These are phyloP conservation scores for Teleopsis dalmanni DNA, from an alignment of 1,140 invertebrate genomes.

Conservation along the genomic window DNA sequence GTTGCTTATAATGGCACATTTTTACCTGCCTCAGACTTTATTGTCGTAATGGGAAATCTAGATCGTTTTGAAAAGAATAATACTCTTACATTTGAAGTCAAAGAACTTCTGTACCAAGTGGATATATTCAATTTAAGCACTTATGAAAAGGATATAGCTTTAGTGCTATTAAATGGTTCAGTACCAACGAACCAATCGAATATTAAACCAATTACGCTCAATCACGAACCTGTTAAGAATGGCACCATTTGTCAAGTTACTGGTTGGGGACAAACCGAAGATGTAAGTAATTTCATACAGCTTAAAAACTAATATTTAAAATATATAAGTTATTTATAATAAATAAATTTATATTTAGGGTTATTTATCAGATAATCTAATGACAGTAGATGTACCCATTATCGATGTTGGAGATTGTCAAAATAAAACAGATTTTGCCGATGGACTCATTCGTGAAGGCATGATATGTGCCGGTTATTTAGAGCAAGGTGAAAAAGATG, in stretches of 20 bases:
- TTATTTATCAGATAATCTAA: constrained; percentile 20
- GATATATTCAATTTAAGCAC: constrained; percentile 19
- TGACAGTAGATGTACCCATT: constrained; percentile 30
- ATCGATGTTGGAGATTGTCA: constrained; percentile 22
- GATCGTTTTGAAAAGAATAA: constrained; percentile 26
- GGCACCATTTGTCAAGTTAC: constrained; percentile 28
- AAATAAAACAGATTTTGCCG: constrained; percentile 15
- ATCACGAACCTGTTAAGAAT: constrained; percentile 1
- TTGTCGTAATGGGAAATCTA: constrained; percentile 38
- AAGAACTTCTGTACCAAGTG: constrained; percentile 15
- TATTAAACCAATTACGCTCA: constrained; percentile 24
- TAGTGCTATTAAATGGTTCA: constrained; percentile 21
- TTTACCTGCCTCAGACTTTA: constrained; percentile 17
- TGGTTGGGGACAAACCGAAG: constrained; percentile 32
- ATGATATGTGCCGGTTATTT: constrained; percentile 39
- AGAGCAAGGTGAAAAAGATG: constrained; percentile 28
- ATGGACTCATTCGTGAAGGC: constrained; percentile 16
- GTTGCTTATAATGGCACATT: constrained; percentile 32
- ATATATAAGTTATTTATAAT: background rate
- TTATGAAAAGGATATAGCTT: constrained; percentile 28
- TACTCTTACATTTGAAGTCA: constrained; percentile 25
- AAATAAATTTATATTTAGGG: constrained; percentile 8
- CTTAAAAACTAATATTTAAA: background rate
- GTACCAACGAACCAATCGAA: constrained; percentile 28
- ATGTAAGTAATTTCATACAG: constrained; percentile 4